These are phyloP conservation scores for Drosophila auraria DNA, from an alignment of 1,140 invertebrate species.

Conservation along the genomic window DNA sequence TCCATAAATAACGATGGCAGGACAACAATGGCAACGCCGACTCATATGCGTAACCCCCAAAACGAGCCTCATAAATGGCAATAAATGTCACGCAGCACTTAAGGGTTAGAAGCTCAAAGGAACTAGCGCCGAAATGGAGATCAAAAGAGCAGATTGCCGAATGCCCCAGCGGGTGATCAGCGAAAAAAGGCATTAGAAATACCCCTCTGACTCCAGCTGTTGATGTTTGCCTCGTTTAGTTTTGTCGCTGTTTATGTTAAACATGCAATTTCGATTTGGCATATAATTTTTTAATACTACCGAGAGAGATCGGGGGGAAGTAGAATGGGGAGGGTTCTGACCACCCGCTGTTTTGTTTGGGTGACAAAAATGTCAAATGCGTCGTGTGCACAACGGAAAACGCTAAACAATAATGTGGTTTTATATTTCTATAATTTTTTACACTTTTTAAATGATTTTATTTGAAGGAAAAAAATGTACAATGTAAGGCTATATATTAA, in stretches of 20 bases:
- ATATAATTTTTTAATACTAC: constrained; percentile 80
- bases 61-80: constrained; percentile 78
- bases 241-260: constrained; percentile 71
- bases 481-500: too few species aligned
- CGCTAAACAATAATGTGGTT: constrained; percentile 8
- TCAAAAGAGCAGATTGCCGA: constrained; percentile 65
- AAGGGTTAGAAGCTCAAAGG: constrained; percentile 65
- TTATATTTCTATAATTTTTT: not conserved
- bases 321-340: constrained; percentile 8
- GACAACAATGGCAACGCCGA: constrained; percentile 28
- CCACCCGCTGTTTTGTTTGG: constrained; percentile 70
- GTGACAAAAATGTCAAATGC: constrained; percentile 81
- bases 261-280: constrained; percentile 83
- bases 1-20: constrained; percentile 71
- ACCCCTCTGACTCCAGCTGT: constrained; percentile 36
- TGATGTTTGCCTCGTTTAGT: constrained; percentile 43
- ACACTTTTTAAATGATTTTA: not conserved
- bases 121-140: constrained; percentile 5
- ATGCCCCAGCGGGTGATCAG: constrained; percentile 61
- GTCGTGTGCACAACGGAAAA: constrained; percentile 41
- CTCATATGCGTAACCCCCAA: constrained; percentile 73
- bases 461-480: not conserved
- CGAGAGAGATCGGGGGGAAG: not conserved
- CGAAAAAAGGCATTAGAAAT: constrained; percentile 64
- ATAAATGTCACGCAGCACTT: constrained; percentile 72